phyloP scores from a whole-genome alignment of 1,140 invertebrate genomes.

The Dinothrombium tinctorium region DNA sequence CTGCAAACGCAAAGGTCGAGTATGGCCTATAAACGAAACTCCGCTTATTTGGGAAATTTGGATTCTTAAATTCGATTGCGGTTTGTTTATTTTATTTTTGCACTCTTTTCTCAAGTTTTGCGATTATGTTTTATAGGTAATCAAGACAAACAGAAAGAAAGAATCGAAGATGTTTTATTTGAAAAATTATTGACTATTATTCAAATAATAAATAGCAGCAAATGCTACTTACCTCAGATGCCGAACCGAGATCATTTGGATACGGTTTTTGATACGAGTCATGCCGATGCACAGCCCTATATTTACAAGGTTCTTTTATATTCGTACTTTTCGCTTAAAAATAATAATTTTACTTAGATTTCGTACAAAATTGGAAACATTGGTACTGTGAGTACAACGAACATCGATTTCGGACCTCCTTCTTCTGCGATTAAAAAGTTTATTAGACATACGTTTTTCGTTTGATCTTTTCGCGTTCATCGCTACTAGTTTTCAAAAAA shows the following conservation, averaged over 20 bases:
- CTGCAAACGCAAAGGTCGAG: conserved; percentile 47
- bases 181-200: conserved; percentile 83
- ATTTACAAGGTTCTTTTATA: conserved; percentile 73
- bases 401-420: no score
- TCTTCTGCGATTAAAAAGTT: no score
- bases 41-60: conserved; percentile 90
- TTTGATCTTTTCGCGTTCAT: no score
- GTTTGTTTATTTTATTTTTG: neutral
- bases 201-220: conserved; percentile 77
- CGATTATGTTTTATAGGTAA: neutral
- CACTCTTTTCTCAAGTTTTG: neutral
- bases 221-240: conserved; percentile 74
- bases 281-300: conserved; percentile 78
- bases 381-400: no score
- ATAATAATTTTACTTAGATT: no score
- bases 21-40: conserved; percentile 45
- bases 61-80: conserved; percentile 66
- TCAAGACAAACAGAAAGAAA: neutral
- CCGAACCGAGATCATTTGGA: conserved; percentile 73
- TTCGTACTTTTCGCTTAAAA: no score
- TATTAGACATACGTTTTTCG: no score
- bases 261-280: conserved; percentile 77
- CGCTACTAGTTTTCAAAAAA: no score
- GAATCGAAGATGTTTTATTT: conserved; percentile 62
- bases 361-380: no score